Evolutionary conservation across 2,888 invertebrate genomes (phyloP), one percentile per base, ranked within the genome.

Genomic region (Drosophila borealis): DNA sequence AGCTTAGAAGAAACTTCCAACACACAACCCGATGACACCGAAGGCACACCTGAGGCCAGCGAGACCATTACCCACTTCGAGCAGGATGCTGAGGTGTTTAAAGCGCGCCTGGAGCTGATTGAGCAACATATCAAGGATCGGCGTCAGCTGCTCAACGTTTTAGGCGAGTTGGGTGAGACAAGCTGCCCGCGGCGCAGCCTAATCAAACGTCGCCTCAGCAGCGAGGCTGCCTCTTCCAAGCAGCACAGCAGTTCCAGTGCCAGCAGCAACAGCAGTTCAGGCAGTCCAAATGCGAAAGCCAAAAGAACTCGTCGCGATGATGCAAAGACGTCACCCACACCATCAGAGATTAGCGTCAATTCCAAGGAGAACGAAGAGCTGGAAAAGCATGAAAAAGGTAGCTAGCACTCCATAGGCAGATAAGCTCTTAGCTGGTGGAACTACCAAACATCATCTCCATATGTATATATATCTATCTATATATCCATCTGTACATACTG

Each of bases 321-420:
- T 11, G 66, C 72, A 0, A 90, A 91, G 61, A 79, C 90, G 10
- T 92, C 92, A 13, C 92, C 92, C 2, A 89, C 92, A 33, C 88
- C 89, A 9, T 92, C 92, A 0, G 92, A 92, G 56, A 57, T 81
- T 2, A 92, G 92, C 72, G 81, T 88, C 0, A 91, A 91, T 59
- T 92, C 92, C 4, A 92, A 92, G 63, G 92, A 92, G 69, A 92
- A 92, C 62, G 91, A 92, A 53, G 88, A 74, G 2, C 53, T 74
- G 10, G 86, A 83, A 5, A 88, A 86, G 29, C 67, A 73, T 11
- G 77, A 77, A 19, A 70, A 72, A 60, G 89, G 86, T 86, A 57
- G n/a, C 56, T 70, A 11, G 6, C 6, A 10, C 19, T 36, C 29
- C 29, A 29, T 29, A 36, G 4, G 3, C 17, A 0, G 4, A 29